Percentiles rank a stretch among this genome's conserved stretches.
These are phyloP conservation scores for Actenoides lindsayi DNA, from an alignment of 2,113 vertebrate genomes.

Conservation along the genomic window DNA sequence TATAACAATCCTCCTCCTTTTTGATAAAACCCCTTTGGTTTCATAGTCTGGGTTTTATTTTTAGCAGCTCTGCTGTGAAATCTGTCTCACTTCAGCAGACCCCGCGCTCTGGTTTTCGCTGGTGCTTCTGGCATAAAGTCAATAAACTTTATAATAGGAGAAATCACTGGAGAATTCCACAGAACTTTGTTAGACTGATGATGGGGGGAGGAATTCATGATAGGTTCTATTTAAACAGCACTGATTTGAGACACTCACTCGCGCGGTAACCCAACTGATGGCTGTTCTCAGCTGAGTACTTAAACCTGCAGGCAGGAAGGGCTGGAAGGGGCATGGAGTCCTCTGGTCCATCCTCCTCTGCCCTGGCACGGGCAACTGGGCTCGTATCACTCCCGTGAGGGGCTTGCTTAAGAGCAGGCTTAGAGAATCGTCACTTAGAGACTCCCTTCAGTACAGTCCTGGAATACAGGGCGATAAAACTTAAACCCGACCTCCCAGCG, in stretches of 20 bases:
- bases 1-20: background rate
- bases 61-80: background rate
- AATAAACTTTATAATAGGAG: background rate
- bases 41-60: background rate
- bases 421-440: background rate
- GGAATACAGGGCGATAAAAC: background rate
- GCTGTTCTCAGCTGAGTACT: background rate
- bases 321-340: background rate
- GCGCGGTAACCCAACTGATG: background rate
- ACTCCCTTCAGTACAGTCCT: background rate
- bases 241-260: background rate
- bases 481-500: background rate
- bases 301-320: accelerated
- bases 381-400: background rate
- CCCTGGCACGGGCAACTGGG: background rate
- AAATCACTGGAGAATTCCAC: background rate
- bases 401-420: background rate
- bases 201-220: background rate
- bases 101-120: background rate
- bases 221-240: background rate
- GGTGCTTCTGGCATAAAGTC: background rate
- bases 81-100: background rate
- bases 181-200: background rate
- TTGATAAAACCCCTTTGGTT: background rate
- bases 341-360: background rate